These are phyloP conservation scores for Cheilosia urbana DNA, from an alignment of 2,888 invertebrate species.

Conservation along the genomic window DNA sequence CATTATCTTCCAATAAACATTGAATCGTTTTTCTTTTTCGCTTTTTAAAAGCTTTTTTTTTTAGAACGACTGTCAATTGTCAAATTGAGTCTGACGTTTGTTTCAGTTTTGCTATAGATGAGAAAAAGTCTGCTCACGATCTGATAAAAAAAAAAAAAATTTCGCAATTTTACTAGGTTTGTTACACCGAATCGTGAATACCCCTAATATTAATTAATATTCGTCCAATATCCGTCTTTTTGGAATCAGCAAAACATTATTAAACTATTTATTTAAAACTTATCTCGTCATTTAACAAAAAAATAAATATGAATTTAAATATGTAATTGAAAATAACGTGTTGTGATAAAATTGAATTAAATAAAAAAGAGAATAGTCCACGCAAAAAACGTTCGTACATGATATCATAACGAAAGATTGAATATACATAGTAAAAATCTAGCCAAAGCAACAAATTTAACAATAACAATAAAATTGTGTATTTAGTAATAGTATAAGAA, in stretches of 20 bases:
- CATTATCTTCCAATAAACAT: too few species aligned
- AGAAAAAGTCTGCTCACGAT: too few species aligned
- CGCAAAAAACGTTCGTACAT: neutral
- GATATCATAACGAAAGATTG: slow-evolving; percentile 21
- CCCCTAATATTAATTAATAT: slow-evolving; percentile 32
- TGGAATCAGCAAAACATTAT: slow-evolving; percentile 17
- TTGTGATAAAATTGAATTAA: slow-evolving; percentile 50
- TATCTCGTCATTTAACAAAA: slow-evolving; percentile 37
- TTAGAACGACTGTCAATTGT: too few species aligned
- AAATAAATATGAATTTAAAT: slow-evolving; percentile 5
- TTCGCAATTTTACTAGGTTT: too few species aligned
- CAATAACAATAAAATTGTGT: slow-evolving; percentile 19
- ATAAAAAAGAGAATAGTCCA: slow-evolving; percentile 12
- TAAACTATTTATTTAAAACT: slow-evolving; percentile 19
- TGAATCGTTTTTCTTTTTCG: too few species aligned
- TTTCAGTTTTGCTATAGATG: too few species aligned
- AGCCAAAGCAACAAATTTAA: slow-evolving; percentile 44
- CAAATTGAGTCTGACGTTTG: too few species aligned
- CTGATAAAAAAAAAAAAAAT: too few species aligned
- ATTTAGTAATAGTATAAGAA: slow-evolving; percentile 33
- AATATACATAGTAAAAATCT: slow-evolving; percentile 23
- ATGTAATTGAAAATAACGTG: slow-evolving; percentile 37
- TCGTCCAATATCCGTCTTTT: slow-evolving; percentile 54
- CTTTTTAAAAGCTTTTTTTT: too few species aligned
- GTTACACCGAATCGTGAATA: too few species aligned